Conservation (phyloP, 2,797 vertebrate species). For the Channallabes apus region DNA sequence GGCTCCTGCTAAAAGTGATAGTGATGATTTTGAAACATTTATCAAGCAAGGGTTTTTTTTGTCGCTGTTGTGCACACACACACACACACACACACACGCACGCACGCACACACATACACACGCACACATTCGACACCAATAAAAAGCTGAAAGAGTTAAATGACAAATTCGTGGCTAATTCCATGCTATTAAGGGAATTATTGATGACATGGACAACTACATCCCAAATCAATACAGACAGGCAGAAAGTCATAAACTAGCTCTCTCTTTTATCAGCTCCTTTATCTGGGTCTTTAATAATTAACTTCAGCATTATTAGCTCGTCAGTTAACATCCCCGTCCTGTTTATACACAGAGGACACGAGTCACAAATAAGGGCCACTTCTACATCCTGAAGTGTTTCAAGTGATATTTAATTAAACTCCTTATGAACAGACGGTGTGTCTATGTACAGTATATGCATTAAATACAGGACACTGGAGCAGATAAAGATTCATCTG, state of each 20-base stretch:
- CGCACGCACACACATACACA: neutral
- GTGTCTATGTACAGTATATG: neutral
- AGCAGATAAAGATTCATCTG: constrained; percentile 54
- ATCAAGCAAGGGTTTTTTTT: neutral
- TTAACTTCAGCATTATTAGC: constrained; percentile 92
- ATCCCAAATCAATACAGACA: constrained; percentile 40
- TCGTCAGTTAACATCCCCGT: constrained; percentile 79
- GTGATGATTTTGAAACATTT: neutral
- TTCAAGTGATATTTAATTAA: neutral
- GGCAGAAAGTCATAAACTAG: constrained; percentile 45
- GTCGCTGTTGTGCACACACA: neutral
- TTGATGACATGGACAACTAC: constrained; percentile 40
- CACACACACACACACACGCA: neutral
- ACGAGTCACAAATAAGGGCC: neutral
- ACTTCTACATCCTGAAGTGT: neutral
- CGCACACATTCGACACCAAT: too few species aligned
- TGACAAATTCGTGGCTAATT: neutral
- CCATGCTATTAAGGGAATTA: constrained; percentile 44
- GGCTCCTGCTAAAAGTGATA: neutral
- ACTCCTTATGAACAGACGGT: neutral
- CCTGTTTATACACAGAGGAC: constrained; percentile 57
- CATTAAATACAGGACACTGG: neutral
- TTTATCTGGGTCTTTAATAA: constrained; percentile 88
- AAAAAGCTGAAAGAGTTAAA: neutral
- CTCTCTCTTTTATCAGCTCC: constrained; percentile 71